A percentile compares a stretch with the other conserved stretches of the same genome.
These are phyloP conservation scores for Loxodonta africana DNA, from an alignment of 2,113 vertebrate genomes.

Conservation along the genomic window DNA sequence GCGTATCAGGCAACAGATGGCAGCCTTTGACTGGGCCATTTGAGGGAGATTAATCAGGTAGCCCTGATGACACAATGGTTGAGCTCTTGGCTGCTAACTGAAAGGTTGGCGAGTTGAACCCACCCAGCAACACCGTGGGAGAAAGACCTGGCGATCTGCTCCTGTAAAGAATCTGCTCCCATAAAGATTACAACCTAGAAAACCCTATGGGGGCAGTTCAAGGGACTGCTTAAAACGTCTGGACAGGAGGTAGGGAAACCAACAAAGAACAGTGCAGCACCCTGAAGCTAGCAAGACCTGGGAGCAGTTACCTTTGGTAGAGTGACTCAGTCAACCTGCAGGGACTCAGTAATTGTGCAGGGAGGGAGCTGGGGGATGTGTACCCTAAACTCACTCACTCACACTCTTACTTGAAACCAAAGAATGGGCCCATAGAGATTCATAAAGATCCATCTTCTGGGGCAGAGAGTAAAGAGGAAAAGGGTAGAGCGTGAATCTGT, in stretches of 20 bases:
- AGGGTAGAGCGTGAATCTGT: fast-evolving
- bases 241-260: too few species aligned
- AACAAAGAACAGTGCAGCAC: fast-evolving
- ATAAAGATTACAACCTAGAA: too few species aligned
- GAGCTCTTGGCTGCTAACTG: too few species aligned
- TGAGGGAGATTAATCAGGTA: neutral
- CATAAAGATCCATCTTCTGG: neutral
- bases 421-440: neutral
- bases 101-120: too few species aligned
- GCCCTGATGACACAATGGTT: too few species aligned
- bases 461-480: neutral
- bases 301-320: neutral
- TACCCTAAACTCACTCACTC: neutral
- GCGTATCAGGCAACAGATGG: neutral
- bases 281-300: neutral
- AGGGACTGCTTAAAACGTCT: neutral
- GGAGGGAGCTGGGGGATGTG: neutral
- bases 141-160: too few species aligned
- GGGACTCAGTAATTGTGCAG: too few species aligned
- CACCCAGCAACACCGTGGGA: too few species aligned
- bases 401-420: neutral
- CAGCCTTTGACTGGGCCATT: too few species aligned
- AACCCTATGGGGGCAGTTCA: too few species aligned
- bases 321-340: neutral
- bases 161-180: too few species aligned